Evolutionary conservation across 2,113 vertebrate genomes (phyloP), one percentile per base, ranked within the genome.

Genomic region (Hippocampus abdominalis): DNA sequence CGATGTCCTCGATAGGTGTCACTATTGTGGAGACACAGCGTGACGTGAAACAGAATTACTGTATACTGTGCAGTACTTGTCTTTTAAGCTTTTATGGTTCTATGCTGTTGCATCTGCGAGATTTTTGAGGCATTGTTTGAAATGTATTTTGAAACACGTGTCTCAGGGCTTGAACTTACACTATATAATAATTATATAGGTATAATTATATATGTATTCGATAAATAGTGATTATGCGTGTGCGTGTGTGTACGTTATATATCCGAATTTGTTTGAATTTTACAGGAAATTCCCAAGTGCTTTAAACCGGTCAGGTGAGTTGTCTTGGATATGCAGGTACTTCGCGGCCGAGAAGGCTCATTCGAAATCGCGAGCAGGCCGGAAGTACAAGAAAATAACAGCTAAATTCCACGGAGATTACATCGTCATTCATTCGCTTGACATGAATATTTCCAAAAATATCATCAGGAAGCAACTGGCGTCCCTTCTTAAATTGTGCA

Each of bases 271-370:
- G 21, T 21, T 51, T 51, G 9, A 51, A 12, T 56, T 63, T 16
- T 12, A n/a, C 9, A 11, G 21, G 21, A 10, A 40, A 42, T 42
- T 62, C 60, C 32, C 32, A 42, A 69, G 25, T 23, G 0, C 64
- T 68, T n/a, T 53, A 86, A 89, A 91, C 86, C 83, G 83, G 87
- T 88, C 76, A 81, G 83, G 84, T 84, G 84, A 89, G 86, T 71
- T 76, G 68, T 82, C 54, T 63, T 68, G 57, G 0, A 63, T 72
- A 77, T 21, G 7, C 40, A 64, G 21, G 40, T 64, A 64, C 39
- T 29, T 8, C 27, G 25, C 15, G 25, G 25, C 57, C 3, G 39
- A 53, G 51, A 53, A n/a, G 21, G 8, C 20, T n/a, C 51, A 4
- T 46, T 11, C 15, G 4, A 27, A 29, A 9, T 21, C 2, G 51